Percentiles rank a stretch among this genome's conserved stretches.
phyloP scores from a whole-genome alignment of 2,797 vertebrate species.

The Sitta carolinensis region DNA sequence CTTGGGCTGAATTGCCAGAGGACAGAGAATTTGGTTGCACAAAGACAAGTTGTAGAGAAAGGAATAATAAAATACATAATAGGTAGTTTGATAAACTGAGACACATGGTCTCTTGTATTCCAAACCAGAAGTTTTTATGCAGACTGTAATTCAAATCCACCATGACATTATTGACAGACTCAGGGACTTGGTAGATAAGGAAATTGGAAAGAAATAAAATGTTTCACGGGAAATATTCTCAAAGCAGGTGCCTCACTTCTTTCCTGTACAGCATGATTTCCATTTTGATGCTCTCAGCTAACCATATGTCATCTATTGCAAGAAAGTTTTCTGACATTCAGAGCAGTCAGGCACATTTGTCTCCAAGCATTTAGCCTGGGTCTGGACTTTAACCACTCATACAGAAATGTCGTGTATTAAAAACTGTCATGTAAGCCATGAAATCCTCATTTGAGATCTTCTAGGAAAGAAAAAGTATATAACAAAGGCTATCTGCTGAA shows the following conservation, averaged over 20 bases:
- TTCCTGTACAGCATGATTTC: background rate
- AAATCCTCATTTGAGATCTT: background rate
- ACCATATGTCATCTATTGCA: background rate
- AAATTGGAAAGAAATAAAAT: background rate
- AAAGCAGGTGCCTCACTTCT: background rate
- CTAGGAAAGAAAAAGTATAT: background rate
- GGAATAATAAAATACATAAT: background rate
- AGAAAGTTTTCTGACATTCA: background rate
- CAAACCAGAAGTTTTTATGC: background rate
- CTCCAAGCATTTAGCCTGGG: background rate
- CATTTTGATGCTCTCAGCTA: background rate
- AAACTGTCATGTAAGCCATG: background rate
- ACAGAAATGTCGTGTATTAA: background rate
- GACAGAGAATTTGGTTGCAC: background rate
- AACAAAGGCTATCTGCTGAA: background rate
- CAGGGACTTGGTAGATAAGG: background rate
- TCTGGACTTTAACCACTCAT: background rate
- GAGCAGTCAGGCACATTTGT: background rate
- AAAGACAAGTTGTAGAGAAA: background rate
- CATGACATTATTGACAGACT: background rate
- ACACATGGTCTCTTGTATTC: background rate
- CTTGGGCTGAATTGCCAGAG: background rate
- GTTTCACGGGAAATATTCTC: background rate
- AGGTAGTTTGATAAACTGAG: background rate
- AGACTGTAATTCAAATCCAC: background rate